A percentile compares a stretch with the other conserved stretches of the same genome.
Evolutionary conservation across 2,113 vertebrate genomes (phyloP).

Genomic region (Martes martes): DNA sequence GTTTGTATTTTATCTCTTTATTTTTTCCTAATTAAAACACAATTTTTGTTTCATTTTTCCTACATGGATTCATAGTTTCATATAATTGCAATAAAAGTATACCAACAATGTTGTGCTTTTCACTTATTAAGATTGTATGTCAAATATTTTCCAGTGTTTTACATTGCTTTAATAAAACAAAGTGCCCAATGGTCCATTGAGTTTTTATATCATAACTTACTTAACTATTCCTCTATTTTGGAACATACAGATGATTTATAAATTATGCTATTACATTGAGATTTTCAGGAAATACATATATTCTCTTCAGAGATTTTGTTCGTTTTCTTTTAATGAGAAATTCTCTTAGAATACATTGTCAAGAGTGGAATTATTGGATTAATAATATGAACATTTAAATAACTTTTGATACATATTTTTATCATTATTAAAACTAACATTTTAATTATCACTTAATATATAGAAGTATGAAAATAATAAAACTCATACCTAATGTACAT

Average conservation of each 20-base stretch:
- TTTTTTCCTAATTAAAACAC: not conserved
- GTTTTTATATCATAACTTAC: not conserved
- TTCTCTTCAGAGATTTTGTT: not conserved
- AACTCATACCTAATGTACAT: not conserved
- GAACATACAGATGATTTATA: not conserved
- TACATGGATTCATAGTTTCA: not conserved
- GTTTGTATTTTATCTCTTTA: not conserved
- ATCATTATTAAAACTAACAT: not conserved
- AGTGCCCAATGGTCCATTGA: not conserved
- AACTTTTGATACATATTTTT: not conserved
- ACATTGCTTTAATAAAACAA: not conserved
- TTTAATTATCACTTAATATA: not conserved
- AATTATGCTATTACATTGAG: not conserved
- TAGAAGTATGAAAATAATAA: not conserved
- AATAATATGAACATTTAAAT: not conserved
- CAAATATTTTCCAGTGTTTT: not conserved
- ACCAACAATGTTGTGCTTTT: not conserved
- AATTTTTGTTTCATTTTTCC: not conserved
- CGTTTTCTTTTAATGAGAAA: not conserved
- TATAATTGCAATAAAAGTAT: not conserved
- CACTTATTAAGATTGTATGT: not conserved
- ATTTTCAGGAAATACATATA: not conserved
- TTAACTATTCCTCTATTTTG: not conserved
- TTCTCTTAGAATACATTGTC: not conserved
- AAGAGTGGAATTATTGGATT: not conserved